These are phyloP conservation scores for Pseudorasbora parva DNA, from an alignment of 2,113 vertebrate species.

Conservation along the genomic window DNA sequence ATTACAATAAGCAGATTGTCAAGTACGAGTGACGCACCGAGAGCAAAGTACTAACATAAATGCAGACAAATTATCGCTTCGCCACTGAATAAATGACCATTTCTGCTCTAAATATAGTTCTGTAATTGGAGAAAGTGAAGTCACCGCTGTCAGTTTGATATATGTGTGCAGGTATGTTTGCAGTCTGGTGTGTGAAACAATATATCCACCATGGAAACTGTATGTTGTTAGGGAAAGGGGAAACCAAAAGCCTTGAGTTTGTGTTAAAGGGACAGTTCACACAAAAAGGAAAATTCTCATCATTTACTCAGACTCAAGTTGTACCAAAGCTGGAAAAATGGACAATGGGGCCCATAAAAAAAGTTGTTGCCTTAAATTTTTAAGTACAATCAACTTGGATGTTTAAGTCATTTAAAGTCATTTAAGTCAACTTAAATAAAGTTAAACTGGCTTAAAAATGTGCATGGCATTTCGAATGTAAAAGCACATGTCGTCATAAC, in stretches of 20 bases:
- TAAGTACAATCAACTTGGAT: too few species aligned
- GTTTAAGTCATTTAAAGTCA: too few species aligned
- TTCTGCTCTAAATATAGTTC: conserved; percentile 24
- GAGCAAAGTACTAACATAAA: conserved; percentile 57
- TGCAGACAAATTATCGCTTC: conserved; percentile 44
- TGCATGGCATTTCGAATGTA: too few species aligned
- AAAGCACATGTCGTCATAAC: too few species aligned
- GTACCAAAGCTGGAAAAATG: too few species aligned
- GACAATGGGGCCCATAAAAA: too few species aligned
- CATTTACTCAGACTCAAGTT: too few species aligned
- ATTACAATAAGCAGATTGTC: neutral
- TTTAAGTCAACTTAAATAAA: too few species aligned
- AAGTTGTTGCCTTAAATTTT: too few species aligned
- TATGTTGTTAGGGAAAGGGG: neutral
- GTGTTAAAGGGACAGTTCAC: neutral
- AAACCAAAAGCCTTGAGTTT: neutral
- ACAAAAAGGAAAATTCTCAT: too few species aligned
- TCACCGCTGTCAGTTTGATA: neutral
- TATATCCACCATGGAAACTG: neutral
- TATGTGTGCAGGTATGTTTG: conserved; percentile 14
- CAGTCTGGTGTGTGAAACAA: neutral
- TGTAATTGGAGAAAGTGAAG: conserved; percentile 11
- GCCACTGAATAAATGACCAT: neutral
- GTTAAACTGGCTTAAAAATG: too few species aligned
- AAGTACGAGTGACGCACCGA: conserved; percentile 4